Conservation (phyloP, 2,888 invertebrate species). For the Electrophaes corylata region DNA sequence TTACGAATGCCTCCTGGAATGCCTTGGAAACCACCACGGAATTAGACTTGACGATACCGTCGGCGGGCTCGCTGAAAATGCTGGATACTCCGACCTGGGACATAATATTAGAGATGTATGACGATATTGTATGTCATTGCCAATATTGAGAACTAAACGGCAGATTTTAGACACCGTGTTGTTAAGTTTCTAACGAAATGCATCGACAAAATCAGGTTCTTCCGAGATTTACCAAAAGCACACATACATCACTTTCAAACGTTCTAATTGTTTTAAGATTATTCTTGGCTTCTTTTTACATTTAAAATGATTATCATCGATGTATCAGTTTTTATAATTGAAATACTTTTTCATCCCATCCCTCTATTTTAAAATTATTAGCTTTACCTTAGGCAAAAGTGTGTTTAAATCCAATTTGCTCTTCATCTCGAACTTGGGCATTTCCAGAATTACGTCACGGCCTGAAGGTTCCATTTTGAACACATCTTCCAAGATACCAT, state of each 20-base stretch:
- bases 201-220: no score
- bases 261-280: background rate
- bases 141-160: no score
- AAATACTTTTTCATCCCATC: background rate
- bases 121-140: no score
- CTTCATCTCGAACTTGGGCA: slow-evolving; percentile 63
- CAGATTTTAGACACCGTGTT: no score
- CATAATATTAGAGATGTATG: background rate
- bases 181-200: no score
- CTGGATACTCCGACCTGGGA: slow-evolving; percentile 53
- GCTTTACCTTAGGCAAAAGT: slow-evolving; percentile 56
- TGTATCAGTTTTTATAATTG: no score
- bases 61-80: slow-evolving; percentile 50
- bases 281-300: background rate
- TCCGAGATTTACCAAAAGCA: background rate
- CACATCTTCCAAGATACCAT: slow-evolving; percentile 53
- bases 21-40: slow-evolving; percentile 83
- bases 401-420: slow-evolving; percentile 51
- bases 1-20: slow-evolving; percentile 91
- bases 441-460: slow-evolving; percentile 45
- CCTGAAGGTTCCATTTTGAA: slow-evolving; percentile 47
- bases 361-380: background rate
- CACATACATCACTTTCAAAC: background rate
- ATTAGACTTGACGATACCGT: slow-evolving; percentile 47
- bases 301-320: no score